Percentiles rank a stretch among this genome's conserved stretches.
These are phyloP conservation scores for Drosophila fungiperda DNA, from an alignment of 2,888 invertebrate species.

Conservation along the genomic window DNA sequence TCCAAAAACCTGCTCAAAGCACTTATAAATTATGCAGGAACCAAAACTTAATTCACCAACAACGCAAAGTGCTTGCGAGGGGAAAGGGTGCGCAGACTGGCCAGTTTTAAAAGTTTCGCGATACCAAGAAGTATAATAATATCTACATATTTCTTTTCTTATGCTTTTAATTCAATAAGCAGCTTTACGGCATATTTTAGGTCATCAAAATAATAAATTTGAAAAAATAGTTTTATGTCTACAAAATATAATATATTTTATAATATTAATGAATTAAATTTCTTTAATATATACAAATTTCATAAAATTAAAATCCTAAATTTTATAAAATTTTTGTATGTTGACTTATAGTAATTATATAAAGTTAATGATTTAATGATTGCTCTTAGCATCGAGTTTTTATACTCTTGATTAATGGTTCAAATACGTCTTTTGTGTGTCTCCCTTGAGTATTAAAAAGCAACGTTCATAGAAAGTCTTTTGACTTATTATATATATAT, in stretches of 20 bases:
- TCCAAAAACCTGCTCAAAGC: constrained; percentile 31
- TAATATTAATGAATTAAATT: neutral
- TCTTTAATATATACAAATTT: neutral
- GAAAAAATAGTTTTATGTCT: neutral
- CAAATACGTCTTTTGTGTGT: neutral
- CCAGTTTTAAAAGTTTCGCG: no score
- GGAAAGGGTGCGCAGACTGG: no score
- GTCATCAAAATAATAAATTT: neutral
- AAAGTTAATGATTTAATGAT: neutral
- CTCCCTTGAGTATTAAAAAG: neutral
- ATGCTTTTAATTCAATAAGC: neutral
- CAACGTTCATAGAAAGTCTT: neutral
- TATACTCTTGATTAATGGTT: neutral
- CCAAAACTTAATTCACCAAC: neutral
- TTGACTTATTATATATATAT: neutral
- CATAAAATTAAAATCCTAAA: neutral
- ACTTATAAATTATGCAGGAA: constrained; percentile 62
- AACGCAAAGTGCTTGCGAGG: neutral
- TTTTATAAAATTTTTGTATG: neutral
- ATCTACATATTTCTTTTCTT: neutral
- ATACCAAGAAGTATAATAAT: neutral
- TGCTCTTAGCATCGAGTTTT: neutral
- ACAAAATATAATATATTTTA: neutral
- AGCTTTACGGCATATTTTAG: neutral
- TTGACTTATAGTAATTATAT: neutral